These are phyloP conservation scores for Megaceryle maxima DNA, from an alignment of 2,113 vertebrate genomes.

Conservation along the genomic window DNA sequence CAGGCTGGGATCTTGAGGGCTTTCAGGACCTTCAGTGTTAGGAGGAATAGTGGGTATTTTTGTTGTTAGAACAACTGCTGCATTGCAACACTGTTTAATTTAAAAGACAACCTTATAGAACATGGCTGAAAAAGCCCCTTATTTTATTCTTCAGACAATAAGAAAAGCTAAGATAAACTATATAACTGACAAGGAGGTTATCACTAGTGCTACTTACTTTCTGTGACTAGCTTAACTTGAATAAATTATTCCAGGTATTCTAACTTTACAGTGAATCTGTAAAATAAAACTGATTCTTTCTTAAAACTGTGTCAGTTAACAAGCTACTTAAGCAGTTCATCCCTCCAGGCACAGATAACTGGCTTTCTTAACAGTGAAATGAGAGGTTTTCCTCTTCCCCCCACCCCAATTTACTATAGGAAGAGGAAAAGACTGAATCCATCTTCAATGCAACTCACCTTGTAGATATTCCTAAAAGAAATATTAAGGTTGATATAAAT, in stretches of 20 bases:
- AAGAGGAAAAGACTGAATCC: background rate
- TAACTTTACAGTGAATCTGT: background rate
- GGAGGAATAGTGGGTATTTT: background rate
- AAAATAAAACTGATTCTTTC: background rate
- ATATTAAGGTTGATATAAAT: background rate
- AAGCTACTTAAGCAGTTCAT: background rate
- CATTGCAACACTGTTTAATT: background rate
- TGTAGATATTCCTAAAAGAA: background rate
- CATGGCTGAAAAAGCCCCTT: background rate
- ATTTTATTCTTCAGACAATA: background rate
- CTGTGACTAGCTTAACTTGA: background rate
- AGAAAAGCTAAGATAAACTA: background rate
- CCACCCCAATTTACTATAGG: background rate
- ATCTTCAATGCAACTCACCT: background rate
- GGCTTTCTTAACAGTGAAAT: background rate
- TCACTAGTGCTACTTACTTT: background rate
- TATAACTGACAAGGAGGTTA: background rate
- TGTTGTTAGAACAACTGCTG: background rate
- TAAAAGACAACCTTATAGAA: background rate
- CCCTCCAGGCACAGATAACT: background rate
- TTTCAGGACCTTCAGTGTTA: background rate
- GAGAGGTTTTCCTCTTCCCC: background rate
- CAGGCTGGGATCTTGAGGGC: background rate
- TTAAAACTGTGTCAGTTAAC: background rate
- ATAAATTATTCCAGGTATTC: background rate